phyloP scores from a whole-genome alignment of 2,888 invertebrate genomes.

The Lepidocyrtinus sp. region DNA sequence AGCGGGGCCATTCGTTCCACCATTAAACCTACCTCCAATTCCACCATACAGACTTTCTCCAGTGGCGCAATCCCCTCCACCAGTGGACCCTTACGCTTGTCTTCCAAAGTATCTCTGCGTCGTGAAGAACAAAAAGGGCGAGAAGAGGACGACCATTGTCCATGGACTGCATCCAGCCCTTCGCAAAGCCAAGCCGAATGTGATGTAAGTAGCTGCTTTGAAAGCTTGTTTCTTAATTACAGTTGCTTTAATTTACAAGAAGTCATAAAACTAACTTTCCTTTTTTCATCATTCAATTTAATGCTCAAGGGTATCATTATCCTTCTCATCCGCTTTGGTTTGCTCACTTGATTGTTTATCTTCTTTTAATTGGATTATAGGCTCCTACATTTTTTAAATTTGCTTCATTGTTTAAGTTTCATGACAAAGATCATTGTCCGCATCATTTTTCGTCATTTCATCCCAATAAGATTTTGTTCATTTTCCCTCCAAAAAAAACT shows the following conservation, averaged over 20 bases:
- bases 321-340: background rate
- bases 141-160: constrained; percentile 57
- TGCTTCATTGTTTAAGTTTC: too few species aligned
- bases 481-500: too few species aligned
- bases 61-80: background rate
- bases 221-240: background rate
- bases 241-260: background rate
- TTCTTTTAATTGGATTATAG: too few species aligned
- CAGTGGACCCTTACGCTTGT: constrained; percentile 51
- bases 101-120: constrained; percentile 62
- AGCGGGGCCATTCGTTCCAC: constrained; percentile 1
- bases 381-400: too few species aligned
- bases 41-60: constrained; percentile 9
- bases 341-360: too few species aligned
- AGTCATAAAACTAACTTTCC: background rate
- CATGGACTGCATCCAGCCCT: constrained; percentile 56
- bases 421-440: too few species aligned
- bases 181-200: constrained; percentile 38
- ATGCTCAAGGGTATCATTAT: too few species aligned
- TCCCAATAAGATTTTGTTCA: too few species aligned
- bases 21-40: constrained; percentile 25
- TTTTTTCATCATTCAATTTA: too few species aligned
- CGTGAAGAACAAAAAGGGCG: constrained; percentile 49
- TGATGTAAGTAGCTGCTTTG: constrained; percentile 29
- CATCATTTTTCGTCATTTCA: too few species aligned